Conservation (phyloP, 1,140 invertebrate genomes). For the Drosophila rhopaloa region DNA sequence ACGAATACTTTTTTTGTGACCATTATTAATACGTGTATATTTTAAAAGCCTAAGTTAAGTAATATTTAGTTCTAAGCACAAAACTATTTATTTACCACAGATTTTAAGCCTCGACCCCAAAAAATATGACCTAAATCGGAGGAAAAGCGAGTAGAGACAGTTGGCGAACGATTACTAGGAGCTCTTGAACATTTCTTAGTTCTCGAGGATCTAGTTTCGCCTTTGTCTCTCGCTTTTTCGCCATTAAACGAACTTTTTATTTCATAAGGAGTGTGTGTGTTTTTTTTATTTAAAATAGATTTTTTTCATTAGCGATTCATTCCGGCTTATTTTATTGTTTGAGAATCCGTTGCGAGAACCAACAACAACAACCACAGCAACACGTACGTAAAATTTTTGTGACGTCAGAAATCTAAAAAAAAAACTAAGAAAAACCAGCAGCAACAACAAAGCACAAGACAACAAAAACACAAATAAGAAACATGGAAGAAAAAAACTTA, state of each 20-base stretch:
- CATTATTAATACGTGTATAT: slow-evolving; percentile 35
- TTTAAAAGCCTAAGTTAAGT: slow-evolving; percentile 41
- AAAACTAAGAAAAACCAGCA: slow-evolving; percentile 37
- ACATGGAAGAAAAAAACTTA: slow-evolving; percentile 7
- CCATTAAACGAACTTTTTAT: background rate
- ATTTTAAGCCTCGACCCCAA: slow-evolving; percentile 20
- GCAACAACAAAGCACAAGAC: slow-evolving; percentile 26
- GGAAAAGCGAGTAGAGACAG: background rate
- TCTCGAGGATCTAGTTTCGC: background rate
- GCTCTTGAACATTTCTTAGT: background rate
- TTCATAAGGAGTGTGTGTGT: slow-evolving; percentile 23
- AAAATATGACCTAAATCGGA: slow-evolving; percentile 2
- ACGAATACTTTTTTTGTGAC: slow-evolving; percentile 38
- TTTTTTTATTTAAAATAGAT: slow-evolving; percentile 32
- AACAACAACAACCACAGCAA: slow-evolving; percentile 59
- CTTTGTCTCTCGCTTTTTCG: slow-evolving; percentile 1
- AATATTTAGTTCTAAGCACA: slow-evolving; percentile 39
- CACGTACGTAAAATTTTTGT: slow-evolving; percentile 75
- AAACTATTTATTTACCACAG: slow-evolving; percentile 45
- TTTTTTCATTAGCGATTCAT: slow-evolving; percentile 11
- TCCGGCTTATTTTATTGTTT: slow-evolving; percentile 52
- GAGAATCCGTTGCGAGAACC: slow-evolving; percentile 78
- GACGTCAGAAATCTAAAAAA: slow-evolving; percentile 79
- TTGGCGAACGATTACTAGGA: background rate
- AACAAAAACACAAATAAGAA: slow-evolving; percentile 15